A percentile compares a stretch with the other conserved stretches of the same genome.
These are phyloP conservation scores for Alviniconcha marisindica DNA, from an alignment of 1,140 invertebrate species.

Conservation along the genomic window DNA sequence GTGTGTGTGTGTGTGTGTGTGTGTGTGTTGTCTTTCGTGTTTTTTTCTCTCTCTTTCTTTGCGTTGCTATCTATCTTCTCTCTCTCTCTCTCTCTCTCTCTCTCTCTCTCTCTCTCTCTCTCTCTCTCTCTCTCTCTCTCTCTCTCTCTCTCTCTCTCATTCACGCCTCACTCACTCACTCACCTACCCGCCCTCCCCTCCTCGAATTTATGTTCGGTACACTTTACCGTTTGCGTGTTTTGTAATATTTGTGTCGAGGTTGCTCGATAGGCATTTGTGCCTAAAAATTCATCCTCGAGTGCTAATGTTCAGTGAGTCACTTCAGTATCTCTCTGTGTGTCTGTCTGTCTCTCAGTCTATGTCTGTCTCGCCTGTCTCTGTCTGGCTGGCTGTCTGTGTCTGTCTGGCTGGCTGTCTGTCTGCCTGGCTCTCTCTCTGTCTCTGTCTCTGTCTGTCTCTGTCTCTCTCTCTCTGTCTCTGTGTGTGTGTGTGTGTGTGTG, in stretches of 20 bases:
- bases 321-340: too few species aligned
- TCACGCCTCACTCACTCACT: too few species aligned
- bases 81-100: not conserved
- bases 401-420: not conserved
- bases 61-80: not conserved
- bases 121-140: conserved; percentile 24
- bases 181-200: too few species aligned
- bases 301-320: too few species aligned
- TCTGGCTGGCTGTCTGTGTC: not conserved
- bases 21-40: not conserved
- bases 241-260: too few species aligned
- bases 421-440: conserved; percentile 1
- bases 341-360: not conserved
- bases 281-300: too few species aligned
- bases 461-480: not conserved
- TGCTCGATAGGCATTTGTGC: too few species aligned
- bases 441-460: not conserved
- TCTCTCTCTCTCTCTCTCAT: conserved; percentile 15
- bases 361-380: too few species aligned
- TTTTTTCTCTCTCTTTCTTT: not conserved
- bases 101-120: not conserved
- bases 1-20: not conserved
- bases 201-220: too few species aligned
- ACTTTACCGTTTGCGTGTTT: too few species aligned
- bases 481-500: not conserved